phyloP scores from a whole-genome alignment of 2,797 vertebrate species.

The Otolemur crassicaudatus region DNA sequence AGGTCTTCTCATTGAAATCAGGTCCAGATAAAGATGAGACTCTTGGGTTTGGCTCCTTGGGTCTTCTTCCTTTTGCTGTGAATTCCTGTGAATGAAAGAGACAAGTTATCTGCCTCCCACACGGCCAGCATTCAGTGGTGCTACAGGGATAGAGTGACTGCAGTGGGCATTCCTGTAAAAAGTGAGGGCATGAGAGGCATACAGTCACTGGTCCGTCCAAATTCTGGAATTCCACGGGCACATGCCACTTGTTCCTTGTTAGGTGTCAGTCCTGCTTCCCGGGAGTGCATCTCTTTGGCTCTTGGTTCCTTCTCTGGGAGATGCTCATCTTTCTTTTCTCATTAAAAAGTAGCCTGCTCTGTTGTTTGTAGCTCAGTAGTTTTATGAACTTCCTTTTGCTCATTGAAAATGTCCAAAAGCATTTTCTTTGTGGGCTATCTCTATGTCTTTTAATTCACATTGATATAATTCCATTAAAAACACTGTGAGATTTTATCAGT shows the following conservation, averaged over 20 bases:
- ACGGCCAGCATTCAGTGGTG: not conserved
- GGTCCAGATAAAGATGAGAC: not conserved
- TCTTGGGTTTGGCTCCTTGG: not conserved
- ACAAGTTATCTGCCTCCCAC: not conserved
- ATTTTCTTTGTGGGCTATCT: not conserved
- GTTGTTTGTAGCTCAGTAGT: not conserved
- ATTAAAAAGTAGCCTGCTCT: not conserved
- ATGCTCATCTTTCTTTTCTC: not conserved
- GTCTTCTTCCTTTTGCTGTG: not conserved
- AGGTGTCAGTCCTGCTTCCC: not conserved
- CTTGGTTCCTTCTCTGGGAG: not conserved
- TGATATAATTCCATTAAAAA: conserved; percentile 9
- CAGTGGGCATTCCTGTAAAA: not conserved
- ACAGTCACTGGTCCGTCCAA: not conserved
- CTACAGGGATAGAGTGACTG: not conserved
- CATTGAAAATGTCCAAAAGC: not conserved
- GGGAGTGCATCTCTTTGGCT: not conserved
- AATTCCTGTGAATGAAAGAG: not conserved
- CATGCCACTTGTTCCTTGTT: not conserved
- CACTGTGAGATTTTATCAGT: not conserved
- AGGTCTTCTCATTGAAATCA: not conserved
- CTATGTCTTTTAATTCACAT: not conserved
- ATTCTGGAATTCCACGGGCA: not conserved
- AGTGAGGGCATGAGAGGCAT: not conserved
- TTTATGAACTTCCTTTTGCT: not conserved